phyloP scores from a whole-genome alignment of 2,888 invertebrate species.

The Agriotes lineatus region DNA sequence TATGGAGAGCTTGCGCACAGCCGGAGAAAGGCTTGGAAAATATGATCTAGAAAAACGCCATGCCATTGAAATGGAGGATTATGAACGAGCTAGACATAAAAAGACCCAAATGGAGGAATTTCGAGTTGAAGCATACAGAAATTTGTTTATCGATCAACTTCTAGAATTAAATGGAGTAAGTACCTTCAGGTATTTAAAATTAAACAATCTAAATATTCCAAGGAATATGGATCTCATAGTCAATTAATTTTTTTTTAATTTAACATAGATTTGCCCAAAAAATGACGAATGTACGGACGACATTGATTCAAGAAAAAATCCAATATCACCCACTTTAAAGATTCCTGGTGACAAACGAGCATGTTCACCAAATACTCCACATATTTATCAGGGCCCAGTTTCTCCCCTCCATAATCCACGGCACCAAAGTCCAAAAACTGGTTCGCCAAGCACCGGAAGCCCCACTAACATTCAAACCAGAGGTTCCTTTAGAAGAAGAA shows the following conservation, averaged over 20 bases:
- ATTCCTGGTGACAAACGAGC: constrained; percentile 64
- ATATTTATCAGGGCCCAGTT: constrained; percentile 65
- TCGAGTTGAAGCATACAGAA: constrained; percentile 79
- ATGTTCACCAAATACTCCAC: constrained; percentile 65
- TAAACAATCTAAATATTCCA: no score
- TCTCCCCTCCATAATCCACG: constrained; percentile 67
- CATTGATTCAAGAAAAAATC: constrained; percentile 62
- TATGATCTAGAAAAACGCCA: constrained; percentile 92
- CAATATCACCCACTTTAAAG: constrained; percentile 61
- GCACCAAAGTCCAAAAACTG: constrained; percentile 67
- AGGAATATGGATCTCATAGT: no score
- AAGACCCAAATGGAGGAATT: constrained; percentile 92
- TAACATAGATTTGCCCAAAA: constrained; percentile 70
- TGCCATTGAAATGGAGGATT: constrained; percentile 93
- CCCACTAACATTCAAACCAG: constrained; percentile 67
- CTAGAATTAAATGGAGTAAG: constrained; percentile 83
- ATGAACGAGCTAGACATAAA: constrained; percentile 89
- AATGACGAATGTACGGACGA: constrained; percentile 75
- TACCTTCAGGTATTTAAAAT: neutral
- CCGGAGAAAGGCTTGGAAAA: constrained; percentile 91
- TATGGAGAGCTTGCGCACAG: constrained; percentile 84
- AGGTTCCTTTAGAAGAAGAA: constrained; percentile 73
- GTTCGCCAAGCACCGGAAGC: constrained; percentile 65
- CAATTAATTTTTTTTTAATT: no score
- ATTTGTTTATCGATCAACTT: constrained; percentile 80